Base-by-base conservation (phyloP, 2,888 invertebrate species). In the Malacosoma neustria region DNA sequence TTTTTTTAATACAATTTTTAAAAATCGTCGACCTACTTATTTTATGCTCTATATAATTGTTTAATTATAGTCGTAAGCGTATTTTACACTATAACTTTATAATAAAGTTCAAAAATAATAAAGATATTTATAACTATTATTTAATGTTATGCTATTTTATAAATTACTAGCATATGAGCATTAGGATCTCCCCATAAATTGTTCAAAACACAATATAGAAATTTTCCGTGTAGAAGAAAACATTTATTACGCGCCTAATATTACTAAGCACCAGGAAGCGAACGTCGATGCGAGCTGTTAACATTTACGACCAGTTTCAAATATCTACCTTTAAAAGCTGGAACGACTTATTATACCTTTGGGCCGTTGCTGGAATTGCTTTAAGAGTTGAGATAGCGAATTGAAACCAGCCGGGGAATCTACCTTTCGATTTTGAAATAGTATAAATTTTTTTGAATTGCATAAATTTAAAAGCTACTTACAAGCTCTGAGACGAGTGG, bases 401-500 rank as follows among this genome's bases (percentile, higher is more conserved):
- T 75, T 73, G 76, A 80, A 77, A 77, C 72, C 61, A 62, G 72
- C 61, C 72, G 58, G 51, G 65, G 69, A 7, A 22, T 22, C 22
- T 22, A 22, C 5, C 22, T 22, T 22, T 59, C 5, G 22, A 22
- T 22, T 5, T 22, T 22, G 9, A 7, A 22, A 22, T 22, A 22
- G 9, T 22, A 22, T 22, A 7, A 9, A 22, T 22, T 22, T 5
- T 22, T 22, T 66, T 68, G 65, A 68, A 22, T 7, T 5, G 9
- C 5, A 22, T 22, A 9, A 22, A 22, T 29, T 51, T 43, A 44
- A 66, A 51, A 38, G 45, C 43, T 69, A 92, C 97, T 93, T 91
- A 99, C 99, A 93, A 99, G 90, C 87, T 99, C 99, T 44, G 98
- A 98, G 62, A 99, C 99, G 66, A 99, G 90, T 22, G 99, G 98